phyloP scores from a whole-genome alignment of 2,113 vertebrate genomes.

The Pterocles gutturalis region DNA sequence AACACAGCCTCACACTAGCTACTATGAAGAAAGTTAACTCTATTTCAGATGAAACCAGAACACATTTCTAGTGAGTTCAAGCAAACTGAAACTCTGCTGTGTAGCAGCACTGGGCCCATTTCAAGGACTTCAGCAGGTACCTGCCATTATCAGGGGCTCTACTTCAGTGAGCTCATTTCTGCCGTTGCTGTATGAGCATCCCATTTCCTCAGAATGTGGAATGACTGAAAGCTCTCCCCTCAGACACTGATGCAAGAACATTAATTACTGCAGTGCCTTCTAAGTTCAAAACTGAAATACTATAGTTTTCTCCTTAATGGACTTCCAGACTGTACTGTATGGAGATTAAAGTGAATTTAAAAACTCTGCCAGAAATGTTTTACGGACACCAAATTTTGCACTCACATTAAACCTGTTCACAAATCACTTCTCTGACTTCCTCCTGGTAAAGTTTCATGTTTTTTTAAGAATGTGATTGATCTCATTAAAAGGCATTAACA shows the following conservation, averaged over 20 bases:
- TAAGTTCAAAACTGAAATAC: background rate
- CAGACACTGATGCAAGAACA: background rate
- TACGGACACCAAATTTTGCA: background rate
- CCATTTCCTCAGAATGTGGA: accelerated
- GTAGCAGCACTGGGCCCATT: background rate
- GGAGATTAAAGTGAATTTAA: background rate
- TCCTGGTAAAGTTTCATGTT: background rate
- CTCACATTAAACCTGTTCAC: background rate
- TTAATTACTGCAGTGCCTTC: background rate
- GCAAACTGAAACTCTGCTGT: background rate
- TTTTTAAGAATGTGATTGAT: background rate
- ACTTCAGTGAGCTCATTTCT: background rate
- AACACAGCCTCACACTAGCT: too few relatives aligned
- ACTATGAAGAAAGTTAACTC: too few relatives aligned
- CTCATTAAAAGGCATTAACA: background rate
- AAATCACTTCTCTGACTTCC: background rate
- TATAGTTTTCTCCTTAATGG: background rate
- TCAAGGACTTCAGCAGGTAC: background rate
- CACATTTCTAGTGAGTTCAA: background rate
- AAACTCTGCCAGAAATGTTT: background rate
- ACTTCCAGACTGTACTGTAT: background rate
- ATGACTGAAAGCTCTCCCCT: background rate
- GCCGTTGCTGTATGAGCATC: background rate
- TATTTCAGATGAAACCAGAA: too few relatives aligned
- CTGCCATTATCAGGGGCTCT: background rate